Evolutionary conservation across 2,797 vertebrate species (phyloP), one percentile per base, ranked within the genome.

Genomic region (Etheostoma nigrum): DNA sequence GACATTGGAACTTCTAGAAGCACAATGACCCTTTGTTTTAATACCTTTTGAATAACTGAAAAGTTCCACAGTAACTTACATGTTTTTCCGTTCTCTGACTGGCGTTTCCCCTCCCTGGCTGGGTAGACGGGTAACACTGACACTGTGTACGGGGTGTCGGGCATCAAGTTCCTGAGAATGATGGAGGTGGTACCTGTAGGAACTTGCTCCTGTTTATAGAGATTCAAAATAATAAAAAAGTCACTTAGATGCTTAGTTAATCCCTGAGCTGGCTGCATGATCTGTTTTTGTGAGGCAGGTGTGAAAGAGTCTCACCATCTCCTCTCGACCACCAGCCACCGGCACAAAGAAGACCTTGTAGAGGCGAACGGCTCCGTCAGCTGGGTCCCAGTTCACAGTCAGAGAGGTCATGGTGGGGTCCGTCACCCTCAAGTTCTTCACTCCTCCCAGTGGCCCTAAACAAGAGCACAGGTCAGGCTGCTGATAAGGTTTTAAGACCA

Each of bases 361-460:
- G 63, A 97, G 96, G 0, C 97, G 96, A 14, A 98, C 97, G 4
- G 93, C 97, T 23, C 98, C 97, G 8, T 98, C 97, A 1, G 98
- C 97, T 0, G 98, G 95, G 54, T 97, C 97, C 98, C 98, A 99
- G 69, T 96, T 93, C 61, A 98, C 93, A 0, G 90, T 96, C 71
- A 99, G 89, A 14, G 97, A 96, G 73, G 97, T 99, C 90, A 98
- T 98, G 40, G 97, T 97, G 68, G 97, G 97, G 82, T 99, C 94
- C 2, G 96, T 97, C 27, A 99, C 96, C 68, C 89, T 88, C 57
- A 99, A 89, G 86, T 96, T 97, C 93, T 93, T 97, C 67, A 98
- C 97, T 0, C 97, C 97, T 27, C 95, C 97, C 68, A 99, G 91
- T 36, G 97, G 95, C 63, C 96, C 98, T 91, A 0, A 25, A 65